Conservation (phyloP, 2,113 vertebrate species). For the Mirza zaza region DNA sequence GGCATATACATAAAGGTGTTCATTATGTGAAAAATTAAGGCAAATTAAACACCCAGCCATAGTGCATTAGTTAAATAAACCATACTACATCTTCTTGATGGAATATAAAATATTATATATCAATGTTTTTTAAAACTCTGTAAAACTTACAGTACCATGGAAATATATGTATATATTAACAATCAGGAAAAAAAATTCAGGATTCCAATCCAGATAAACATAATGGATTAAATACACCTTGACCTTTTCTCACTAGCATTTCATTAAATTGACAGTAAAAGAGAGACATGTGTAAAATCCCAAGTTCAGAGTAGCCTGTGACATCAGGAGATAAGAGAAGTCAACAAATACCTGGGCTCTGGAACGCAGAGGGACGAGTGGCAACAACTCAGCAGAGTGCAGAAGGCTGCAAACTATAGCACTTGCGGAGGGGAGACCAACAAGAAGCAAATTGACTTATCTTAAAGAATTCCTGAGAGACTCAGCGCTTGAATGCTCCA, state of each 20-base stretch:
- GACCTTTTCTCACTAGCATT: background rate
- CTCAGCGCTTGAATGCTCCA: accelerated
- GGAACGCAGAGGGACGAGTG: background rate
- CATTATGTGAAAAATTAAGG: background rate
- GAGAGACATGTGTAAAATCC: background rate
- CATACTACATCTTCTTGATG: background rate
- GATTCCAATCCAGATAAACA: background rate
- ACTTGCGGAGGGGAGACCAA: background rate
- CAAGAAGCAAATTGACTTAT: background rate
- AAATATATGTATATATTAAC: background rate
- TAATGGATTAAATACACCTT: background rate
- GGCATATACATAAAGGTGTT: background rate
- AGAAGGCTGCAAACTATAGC: background rate
- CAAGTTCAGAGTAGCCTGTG: background rate
- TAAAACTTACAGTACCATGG: background rate
- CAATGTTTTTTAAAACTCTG: background rate
- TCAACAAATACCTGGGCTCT: background rate
- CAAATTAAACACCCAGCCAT: background rate
- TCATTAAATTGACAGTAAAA: background rate
- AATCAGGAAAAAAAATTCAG: background rate
- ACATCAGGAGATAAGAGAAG: background rate
- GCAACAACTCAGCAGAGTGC: background rate
- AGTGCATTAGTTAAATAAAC: background rate
- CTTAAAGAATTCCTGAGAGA: background rate
- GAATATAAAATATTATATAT: conserved; percentile 1